These are phyloP conservation scores for Argopecten irradians DNA, from an alignment of 1,140 invertebrate species.

Conservation along the genomic window DNA sequence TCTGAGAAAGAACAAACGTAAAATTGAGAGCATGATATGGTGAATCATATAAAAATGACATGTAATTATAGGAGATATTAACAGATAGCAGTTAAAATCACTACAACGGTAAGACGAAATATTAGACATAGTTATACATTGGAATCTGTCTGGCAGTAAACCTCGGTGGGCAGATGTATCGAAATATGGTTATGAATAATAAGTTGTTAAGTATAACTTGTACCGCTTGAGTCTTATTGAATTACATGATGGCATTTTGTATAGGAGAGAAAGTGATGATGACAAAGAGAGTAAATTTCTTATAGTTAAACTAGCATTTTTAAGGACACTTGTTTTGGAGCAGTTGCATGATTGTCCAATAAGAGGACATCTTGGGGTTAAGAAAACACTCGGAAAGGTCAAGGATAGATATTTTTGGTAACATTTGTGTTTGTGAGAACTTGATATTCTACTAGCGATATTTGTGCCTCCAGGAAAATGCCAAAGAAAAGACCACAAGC, in stretches of 20 bases:
- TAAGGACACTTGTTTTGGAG: not conserved
- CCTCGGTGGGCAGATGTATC: slow-evolving; percentile 26
- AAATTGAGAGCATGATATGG: not conserved
- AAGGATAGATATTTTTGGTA: slow-evolving; percentile 36
- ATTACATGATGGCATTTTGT: slow-evolving; percentile 27
- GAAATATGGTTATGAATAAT: not conserved
- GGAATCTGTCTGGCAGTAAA: too few relatives aligned
- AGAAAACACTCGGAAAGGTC: slow-evolving; percentile 40
- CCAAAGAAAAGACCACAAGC: not conserved
- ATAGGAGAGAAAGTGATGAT: slow-evolving; percentile 30
- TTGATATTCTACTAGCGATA: slow-evolving; percentile 28
- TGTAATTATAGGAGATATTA: too few relatives aligned
- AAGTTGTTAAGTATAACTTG: slow-evolving; percentile 31
- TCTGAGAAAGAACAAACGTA: not conserved
- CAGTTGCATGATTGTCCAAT: slow-evolving; percentile 31
- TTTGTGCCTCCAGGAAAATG: not conserved
- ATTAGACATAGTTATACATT: too few relatives aligned
- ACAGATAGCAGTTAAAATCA: slow-evolving; percentile 26
- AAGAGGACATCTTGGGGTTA: slow-evolving; percentile 32
- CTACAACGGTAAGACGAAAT: not conserved
- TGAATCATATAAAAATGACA: not conserved
- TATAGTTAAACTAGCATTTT: not conserved
- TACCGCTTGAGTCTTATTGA: slow-evolving; percentile 19
- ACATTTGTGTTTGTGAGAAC: not conserved
- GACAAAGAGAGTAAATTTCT: slow-evolving; percentile 28